Evolutionary conservation across 92 coral and sea anemone genomes (phyloP), one percentile per base, ranked within the genome.

Genomic region (Metridium senile): DNA sequence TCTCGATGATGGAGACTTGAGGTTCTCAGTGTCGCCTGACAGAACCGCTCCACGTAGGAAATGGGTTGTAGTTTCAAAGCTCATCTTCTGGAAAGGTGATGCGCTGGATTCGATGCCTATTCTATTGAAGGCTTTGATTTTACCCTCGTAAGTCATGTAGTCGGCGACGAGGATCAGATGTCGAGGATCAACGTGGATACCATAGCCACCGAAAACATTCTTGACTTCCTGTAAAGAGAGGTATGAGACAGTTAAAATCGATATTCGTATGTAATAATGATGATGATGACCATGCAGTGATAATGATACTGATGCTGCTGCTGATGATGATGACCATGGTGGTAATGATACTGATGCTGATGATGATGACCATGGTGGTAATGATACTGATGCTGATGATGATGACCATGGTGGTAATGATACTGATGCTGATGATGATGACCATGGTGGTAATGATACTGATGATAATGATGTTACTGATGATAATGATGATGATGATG

Each of bases 141-240:
- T 79, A n/a, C 98, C 98, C 58, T 92, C 98, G 84, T 84, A 91
- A 52, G 98, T 94, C 98, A 94, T 94, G 87, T 94, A 94, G 81
- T 94, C 98, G 17, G 97, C 84, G 45, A 94, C 94, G 30, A 94
- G 88, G 74, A 82, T 90, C 18, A 94, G 85, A 67, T 94, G 98
- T 31, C 98, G 98, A 20, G 92, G 82, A 75, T 94, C 91, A 72
- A 94, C 97, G 27, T 75, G 93, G 72, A 94, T 94, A 39, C 97
- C 94, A 51, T 94, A 94, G 17, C 94, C 98, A 58, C 90, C 87
- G 76, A 94, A 94, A 27, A 94, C 98, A 54, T 89, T 94, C 71
- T 88, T 87, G 33, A 94, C 89, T 87, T 94, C 98, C 98, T 94
- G 72, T 20, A 59, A 18, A 65, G 61, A n/a, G n/a, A n/a, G n/a